These are phyloP conservation scores for Phocoena phocoena DNA, from an alignment of 2,113 vertebrate genomes.

Conservation along the genomic window DNA sequence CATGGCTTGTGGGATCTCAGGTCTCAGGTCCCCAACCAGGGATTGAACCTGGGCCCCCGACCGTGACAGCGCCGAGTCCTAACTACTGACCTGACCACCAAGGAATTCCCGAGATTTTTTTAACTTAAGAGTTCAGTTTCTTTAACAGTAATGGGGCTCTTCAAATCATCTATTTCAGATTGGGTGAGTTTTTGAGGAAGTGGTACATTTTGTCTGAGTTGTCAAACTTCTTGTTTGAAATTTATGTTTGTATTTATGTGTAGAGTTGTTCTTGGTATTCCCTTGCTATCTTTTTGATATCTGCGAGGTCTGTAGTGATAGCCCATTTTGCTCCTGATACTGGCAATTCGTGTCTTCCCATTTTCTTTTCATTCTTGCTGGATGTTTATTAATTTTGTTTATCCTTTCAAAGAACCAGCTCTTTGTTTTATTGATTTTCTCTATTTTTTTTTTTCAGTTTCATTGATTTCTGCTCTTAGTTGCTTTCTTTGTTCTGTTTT, in stretches of 20 bases:
- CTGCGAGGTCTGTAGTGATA: not conserved
- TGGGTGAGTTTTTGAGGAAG: not conserved
- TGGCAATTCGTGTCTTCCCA: not conserved
- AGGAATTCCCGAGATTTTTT: not conserved
- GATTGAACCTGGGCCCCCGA: not conserved
- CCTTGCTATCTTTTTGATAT: not conserved
- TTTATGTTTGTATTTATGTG: not conserved
- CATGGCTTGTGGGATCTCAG: not conserved
- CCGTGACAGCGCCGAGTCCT: not conserved
- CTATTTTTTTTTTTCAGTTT: not conserved
- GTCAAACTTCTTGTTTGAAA: not conserved
- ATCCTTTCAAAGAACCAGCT: not conserved
- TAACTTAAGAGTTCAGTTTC: not conserved
- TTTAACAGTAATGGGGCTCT: not conserved
- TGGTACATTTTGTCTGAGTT: not conserved
- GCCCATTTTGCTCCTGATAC: not conserved
- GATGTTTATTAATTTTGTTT: not conserved
- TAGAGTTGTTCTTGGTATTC: not conserved
- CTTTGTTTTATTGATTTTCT: not conserved
- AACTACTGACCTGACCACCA: not conserved
- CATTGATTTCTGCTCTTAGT: not conserved
- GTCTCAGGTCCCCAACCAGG: not conserved
- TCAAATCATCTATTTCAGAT: not conserved
- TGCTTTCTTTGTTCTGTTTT: not conserved
- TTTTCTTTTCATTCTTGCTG: not conserved